phyloP scores from a whole-genome alignment of 2,797 vertebrate species.

The Merluccius polli region DNA sequence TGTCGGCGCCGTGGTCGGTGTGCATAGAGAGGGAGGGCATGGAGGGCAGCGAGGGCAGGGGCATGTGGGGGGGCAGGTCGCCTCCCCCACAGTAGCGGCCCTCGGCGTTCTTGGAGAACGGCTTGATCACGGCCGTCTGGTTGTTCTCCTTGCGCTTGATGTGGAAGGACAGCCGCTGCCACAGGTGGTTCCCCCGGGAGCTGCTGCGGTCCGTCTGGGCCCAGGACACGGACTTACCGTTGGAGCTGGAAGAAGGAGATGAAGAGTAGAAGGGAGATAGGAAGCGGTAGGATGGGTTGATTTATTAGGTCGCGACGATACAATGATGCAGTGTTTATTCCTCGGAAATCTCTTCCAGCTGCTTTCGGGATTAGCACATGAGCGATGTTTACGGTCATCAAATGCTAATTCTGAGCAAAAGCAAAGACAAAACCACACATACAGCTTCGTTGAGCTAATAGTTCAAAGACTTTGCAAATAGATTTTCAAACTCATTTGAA shows the following conservation, averaged over 20 bases:
- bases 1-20: constrained; percentile 78
- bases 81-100: constrained; percentile 73
- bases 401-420: neutral
- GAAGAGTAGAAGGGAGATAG: neutral
- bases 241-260: constrained; percentile 78
- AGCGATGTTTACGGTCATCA: neutral
- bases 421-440: neutral
- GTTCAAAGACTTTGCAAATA: too few species aligned
- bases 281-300: neutral
- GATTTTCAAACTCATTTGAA: too few species aligned
- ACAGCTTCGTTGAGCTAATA: neutral
- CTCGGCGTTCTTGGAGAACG: constrained; percentile 89
- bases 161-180: constrained; percentile 94
- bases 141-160: constrained; percentile 97
- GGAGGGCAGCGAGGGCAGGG: constrained; percentile 63
- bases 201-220: constrained; percentile 89
- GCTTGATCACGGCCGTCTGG: constrained; percentile 96
- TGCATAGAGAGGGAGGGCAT: constrained; percentile 66
- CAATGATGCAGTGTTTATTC: too few species aligned
- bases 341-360: too few species aligned
- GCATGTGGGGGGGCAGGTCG: constrained; percentile 60
- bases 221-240: constrained; percentile 97
- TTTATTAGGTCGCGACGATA: neutral
- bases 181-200: constrained; percentile 90
- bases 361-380: neutral